These are phyloP conservation scores for Barbus barbus DNA, from an alignment of 2,113 vertebrate genomes.

Conservation along the genomic window DNA sequence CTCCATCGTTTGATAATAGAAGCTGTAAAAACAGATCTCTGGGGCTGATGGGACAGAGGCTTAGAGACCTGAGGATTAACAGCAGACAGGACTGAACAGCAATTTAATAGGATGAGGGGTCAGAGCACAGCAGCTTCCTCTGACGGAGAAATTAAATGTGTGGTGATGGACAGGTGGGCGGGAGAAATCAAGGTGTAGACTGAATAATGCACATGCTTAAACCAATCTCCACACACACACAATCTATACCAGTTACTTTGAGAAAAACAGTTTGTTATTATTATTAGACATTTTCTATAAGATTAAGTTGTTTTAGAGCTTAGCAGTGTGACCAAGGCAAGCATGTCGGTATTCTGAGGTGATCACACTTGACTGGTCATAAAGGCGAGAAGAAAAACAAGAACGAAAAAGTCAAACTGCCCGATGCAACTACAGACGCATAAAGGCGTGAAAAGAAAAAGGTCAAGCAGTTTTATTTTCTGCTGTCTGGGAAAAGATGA, in stretches of 20 bases:
- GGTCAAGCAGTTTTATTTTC: conserved; percentile 23
- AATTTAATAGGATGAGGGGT: conserved; percentile 39
- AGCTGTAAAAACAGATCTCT: conserved; percentile 57
- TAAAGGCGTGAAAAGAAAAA: conserved; percentile 27
- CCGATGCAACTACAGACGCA: neutral
- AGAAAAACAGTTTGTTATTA: neutral
- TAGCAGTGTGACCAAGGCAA: neutral
- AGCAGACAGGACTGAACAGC: conserved; percentile 54
- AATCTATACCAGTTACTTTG: too few species aligned
- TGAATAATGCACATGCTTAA: neutral
- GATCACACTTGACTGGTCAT: conserved; percentile 8
- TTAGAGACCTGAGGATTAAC: conserved; percentile 67
- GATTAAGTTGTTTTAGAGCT: neutral
- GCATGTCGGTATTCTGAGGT: neutral
- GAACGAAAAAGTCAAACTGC: conserved; percentile 19
- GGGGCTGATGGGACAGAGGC: conserved; percentile 56
- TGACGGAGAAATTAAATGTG: conserved; percentile 56
- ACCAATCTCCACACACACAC: neutral
- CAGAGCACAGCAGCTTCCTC: conserved; percentile 31
- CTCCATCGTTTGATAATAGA: conserved; percentile 51
- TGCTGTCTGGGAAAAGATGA: neutral
- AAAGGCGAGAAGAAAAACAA: conserved; percentile 15
- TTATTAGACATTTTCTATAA: neutral
- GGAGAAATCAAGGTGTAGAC: conserved; percentile 36
- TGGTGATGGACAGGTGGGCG: conserved; percentile 62